Percentiles rank a stretch among this genome's conserved stretches.
Evolutionary conservation across 2,888 invertebrate genomes (phyloP).

Genomic region (Pseudococcus longispinus): DNA sequence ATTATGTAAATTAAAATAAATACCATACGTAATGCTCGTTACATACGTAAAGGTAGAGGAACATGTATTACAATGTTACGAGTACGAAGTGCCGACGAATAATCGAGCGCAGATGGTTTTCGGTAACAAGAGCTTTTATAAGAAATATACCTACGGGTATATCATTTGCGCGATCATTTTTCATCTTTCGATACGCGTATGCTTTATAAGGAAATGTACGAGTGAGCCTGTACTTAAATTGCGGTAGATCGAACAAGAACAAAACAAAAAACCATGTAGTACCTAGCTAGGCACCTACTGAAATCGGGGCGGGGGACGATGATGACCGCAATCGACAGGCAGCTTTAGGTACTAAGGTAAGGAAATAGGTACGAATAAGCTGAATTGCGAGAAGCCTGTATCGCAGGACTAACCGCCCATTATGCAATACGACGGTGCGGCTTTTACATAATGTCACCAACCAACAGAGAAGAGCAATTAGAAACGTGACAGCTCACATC

Average conservation of each 20-base stretch:
- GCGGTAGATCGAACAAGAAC: no score
- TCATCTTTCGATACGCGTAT: neutral
- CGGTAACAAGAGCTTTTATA: neutral
- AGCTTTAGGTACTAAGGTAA: no score
- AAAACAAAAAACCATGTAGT: no score
- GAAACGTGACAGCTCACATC: neutral
- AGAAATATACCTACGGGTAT: neutral
- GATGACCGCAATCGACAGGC: no score
- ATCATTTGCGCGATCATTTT: neutral
- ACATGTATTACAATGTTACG: neutral
- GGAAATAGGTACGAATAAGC: no score
- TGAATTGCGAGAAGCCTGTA: neutral
- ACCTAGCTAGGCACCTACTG: no score
- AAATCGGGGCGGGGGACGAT: no score
- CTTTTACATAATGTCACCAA: neutral
- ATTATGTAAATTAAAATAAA: slow-evolving; percentile 37
- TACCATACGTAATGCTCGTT: neutral
- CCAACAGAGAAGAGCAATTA: neutral
- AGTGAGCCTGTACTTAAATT: neutral
- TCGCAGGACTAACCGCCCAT: neutral
- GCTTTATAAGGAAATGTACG: neutral
- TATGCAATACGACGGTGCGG: neutral
- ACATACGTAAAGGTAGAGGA: no score
- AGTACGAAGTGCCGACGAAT: neutral
- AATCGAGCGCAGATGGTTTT: neutral